Conservation (phyloP, 1,140 invertebrate species). For the Hestina assimilis region DNA sequence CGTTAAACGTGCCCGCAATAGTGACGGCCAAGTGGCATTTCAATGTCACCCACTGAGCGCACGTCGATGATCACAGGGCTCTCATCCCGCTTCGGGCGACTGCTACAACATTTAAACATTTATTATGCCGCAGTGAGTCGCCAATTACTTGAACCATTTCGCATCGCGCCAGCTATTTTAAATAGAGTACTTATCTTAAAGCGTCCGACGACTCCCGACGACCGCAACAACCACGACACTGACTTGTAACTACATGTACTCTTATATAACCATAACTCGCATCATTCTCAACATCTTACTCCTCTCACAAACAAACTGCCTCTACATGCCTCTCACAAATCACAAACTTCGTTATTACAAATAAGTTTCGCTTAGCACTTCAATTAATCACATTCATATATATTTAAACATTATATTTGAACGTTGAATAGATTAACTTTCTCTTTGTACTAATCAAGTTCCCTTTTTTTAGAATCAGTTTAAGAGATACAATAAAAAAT, state of each 20-base stretch:
- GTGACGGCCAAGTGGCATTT: slow-evolving; percentile 33
- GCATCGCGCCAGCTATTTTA: slow-evolving; percentile 45
- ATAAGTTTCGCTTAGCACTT: not conserved
- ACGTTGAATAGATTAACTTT: too few relatives aligned
- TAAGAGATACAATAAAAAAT: too few relatives aligned
- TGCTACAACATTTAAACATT: slow-evolving; percentile 70
- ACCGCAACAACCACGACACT: slow-evolving; percentile 19
- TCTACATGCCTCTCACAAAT: not conserved
- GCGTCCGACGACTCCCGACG: slow-evolving; percentile 11
- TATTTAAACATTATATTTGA: not conserved
- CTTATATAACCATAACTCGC: not conserved
- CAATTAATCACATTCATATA: not conserved
- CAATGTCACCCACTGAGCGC: slow-evolving; percentile 30
- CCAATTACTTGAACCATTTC: slow-evolving; percentile 40
- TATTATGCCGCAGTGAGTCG: slow-evolving; percentile 62
- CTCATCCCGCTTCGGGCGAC: slow-evolving; percentile 62
- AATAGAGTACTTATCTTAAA: slow-evolving; percentile 58
- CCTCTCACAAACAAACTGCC: slow-evolving; percentile 14
- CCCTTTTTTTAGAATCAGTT: too few relatives aligned
- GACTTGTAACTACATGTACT: slow-evolving; percentile 66
- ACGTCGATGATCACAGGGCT: slow-evolving; percentile 29
- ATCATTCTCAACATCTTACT: slow-evolving; percentile 4
- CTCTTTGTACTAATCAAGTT: too few relatives aligned
- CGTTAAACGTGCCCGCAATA: slow-evolving; percentile 35
- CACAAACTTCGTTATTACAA: not conserved